Base-by-base conservation (phyloP, 2,797 vertebrate species). In the Crax fasciolata region DNA sequence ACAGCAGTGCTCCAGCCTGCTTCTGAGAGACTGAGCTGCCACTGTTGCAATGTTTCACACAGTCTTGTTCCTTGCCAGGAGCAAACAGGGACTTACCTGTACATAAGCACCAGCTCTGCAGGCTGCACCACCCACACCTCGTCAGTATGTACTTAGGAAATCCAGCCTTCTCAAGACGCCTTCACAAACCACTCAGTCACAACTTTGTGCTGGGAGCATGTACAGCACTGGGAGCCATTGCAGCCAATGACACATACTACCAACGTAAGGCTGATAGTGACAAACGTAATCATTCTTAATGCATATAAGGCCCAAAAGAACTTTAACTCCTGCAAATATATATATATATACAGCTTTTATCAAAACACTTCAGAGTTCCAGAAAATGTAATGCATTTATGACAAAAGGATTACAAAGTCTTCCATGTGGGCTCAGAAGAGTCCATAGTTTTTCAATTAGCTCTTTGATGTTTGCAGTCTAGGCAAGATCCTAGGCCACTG, bases 201-300 rank as follows among this genome's bases (percentile, higher is more conserved):
- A 24, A 12, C 19, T 63, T 57, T 23, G 17, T 20, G 23, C 23
- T 82, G 38, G 9, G 4, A 25, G 11, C 1, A 0, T 1, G 12
- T 3, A 5, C 13, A 48, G 49, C 77, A 44, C 32, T 0, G 24
- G 28, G n/a, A 59, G 18, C 24, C 30, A 6, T 9, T 13, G 14
- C 16, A 73, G 35, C 14, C 5, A 13, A 9, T 1, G 30, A 28
- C 57, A 19, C 4, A 1, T 4, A 43, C 25, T 38, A 43, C 17
- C 13, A 23, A 0, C 0, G 4, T 3, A 46, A 58, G 77, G 27
- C 63, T 71, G 43, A 15, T 10, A 10, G 43, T 20, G 48, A 44
- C 59, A 94, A 86, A 78, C 8, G 35, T 35, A 35, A 7, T 32
- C 49, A 28, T 7, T 25, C 51, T 19, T 55, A 27, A 30, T 2